These are phyloP conservation scores for Drosophila neotestacea DNA, from an alignment of 2,888 invertebrate species.

Conservation along the genomic window DNA sequence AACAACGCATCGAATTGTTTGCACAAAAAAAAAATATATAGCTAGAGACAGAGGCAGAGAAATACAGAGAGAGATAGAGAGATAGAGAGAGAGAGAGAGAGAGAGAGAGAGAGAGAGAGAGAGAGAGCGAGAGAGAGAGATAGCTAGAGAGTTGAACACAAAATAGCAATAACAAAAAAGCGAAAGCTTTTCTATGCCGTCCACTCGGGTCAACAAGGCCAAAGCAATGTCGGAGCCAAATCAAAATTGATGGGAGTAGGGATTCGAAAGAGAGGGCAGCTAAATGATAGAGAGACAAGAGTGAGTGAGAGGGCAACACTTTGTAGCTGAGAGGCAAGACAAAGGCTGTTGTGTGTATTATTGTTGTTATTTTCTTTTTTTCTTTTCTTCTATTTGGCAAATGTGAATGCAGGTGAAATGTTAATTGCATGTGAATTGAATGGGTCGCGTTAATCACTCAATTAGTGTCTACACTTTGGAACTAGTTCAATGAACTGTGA, in stretches of 20 bases:
- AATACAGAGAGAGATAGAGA: neutral
- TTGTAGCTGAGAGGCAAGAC: slow-evolving; percentile 3
- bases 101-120: neutral
- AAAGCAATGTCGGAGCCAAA: slow-evolving; percentile 17
- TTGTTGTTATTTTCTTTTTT: neutral
- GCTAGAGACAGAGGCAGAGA: neutral
- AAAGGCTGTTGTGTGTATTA: slow-evolving; percentile 2
- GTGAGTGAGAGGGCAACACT: neutral
- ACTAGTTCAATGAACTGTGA: slow-evolving; percentile 21
- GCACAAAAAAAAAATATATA: slow-evolving; percentile 3
- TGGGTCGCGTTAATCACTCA: slow-evolving; percentile 44
- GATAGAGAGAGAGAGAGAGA: neutral
- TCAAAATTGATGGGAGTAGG: neutral
- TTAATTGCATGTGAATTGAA: slow-evolving; percentile 61
- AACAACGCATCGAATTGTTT: slow-evolving; percentile 34
- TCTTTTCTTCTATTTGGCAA: slow-evolving; percentile 6
- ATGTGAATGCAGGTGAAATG: slow-evolving; percentile 51
- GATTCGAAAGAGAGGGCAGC: neutral
- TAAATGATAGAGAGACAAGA: no score
- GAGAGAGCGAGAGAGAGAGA: neutral
- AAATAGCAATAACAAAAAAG: slow-evolving; percentile 38
- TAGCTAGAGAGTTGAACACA: slow-evolving; percentile 1
- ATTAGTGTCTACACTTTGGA: slow-evolving; percentile 28
- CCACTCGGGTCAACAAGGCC: slow-evolving; percentile 55
- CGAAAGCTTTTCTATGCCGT: slow-evolving; percentile 45